Percentiles rank a stretch among this genome's conserved stretches.
phyloP scores from a whole-genome alignment of 2,113 vertebrate genomes.

The Grus americana region DNA sequence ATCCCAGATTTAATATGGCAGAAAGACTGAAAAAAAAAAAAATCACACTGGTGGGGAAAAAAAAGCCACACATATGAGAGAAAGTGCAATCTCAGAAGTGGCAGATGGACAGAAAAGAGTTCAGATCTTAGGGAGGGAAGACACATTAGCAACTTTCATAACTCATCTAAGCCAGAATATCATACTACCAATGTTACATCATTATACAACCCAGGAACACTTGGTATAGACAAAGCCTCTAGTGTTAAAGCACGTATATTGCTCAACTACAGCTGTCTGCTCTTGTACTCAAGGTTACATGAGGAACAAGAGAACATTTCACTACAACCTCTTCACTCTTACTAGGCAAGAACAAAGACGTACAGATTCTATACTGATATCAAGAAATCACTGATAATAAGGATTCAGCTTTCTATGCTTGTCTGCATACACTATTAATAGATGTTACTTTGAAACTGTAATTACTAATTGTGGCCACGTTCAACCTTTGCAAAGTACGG shows the following conservation, averaged over 20 bases:
- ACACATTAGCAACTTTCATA: background rate
- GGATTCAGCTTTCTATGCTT: slow-evolving; percentile 6
- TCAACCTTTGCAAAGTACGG: background rate
- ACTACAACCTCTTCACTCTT: slow-evolving; percentile 5
- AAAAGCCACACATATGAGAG: background rate
- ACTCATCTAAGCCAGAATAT: background rate
- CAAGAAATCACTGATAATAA: slow-evolving; percentile 16
- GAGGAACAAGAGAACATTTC: background rate
- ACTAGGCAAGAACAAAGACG: slow-evolving; percentile 12
- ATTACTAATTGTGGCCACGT: background rate
- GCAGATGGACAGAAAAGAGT: background rate
- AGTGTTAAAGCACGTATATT: background rate
- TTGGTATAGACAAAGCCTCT: background rate
- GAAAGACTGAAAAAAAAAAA: background rate
- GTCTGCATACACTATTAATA: slow-evolving; percentile 31
- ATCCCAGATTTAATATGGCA: background rate
- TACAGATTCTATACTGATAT: background rate
- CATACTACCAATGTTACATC: background rate
- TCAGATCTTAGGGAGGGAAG: background rate
- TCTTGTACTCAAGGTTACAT: background rate
- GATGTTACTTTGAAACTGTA: slow-evolving; percentile 36
- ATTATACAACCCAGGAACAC: background rate
- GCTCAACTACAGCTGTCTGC: slow-evolving; percentile 24
- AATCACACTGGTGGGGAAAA: background rate
- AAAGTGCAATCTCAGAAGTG: background rate